Base-by-base conservation (phyloP, 2,797 vertebrate species). In the Lithobates pipiens region DNA sequence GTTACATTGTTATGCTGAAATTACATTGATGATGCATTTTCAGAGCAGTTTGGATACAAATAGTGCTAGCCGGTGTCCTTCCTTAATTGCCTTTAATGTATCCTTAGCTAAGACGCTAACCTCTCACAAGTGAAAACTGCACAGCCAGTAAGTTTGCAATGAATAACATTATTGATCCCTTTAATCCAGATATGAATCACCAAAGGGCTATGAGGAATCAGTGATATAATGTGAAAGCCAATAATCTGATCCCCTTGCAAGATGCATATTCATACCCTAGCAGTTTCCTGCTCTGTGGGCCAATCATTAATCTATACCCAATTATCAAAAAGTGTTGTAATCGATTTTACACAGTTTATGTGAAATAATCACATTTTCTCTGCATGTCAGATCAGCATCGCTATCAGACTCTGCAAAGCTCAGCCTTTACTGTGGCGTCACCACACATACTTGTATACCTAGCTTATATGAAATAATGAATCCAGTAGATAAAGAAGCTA, bases 281-380 rank as follows among this genome's bases (percentile, higher is more conserved):
- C 27, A 68, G 23, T 80, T 29, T 16, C 25, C 77, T 67, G 7
- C 63, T 70, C 25, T 29, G 36, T 32, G 77, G 63, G 42, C 44
- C 63, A 70, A 23, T 10, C 57, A 80, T 82, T 63, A 39, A 21
- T 74, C 54, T 65, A 23, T 65, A 50, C 80, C 70, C 73, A 72
- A 82, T 82, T 82, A 74, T 71, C 54, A 81, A 75, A 81, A 50
- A 34, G n/a, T 67, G 11, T 67, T 67, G 65, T 29, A 25, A 67
- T 67, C 3, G 27, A 67, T 29, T 25, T 67, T 11, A 67, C 65
- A 67, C 65, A 13, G 27, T 67, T 67, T 67, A 67, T 67, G 65
- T 61, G 54, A 4, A 23, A 61, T 61, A 61, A 61, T 61, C 54
- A 61, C 21, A 61, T 61, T 61, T 61, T 61, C 18, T n/a, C 54